Evolutionary conservation across 2,113 vertebrate species (phyloP).

Genomic region (Calonectris borealis): DNA sequence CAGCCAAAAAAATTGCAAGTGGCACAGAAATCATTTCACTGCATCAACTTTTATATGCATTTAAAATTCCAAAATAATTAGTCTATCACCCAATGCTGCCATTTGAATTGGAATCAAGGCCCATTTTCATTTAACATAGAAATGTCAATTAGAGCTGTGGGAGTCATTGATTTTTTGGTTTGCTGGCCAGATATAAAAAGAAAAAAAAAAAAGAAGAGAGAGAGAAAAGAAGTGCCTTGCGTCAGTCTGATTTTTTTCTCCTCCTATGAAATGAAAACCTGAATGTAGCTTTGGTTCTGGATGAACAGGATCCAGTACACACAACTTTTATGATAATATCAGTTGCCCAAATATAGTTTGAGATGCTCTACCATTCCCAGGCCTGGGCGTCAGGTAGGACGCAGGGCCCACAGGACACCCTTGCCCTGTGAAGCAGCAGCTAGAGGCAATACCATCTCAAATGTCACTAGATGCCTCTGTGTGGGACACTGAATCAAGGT

Average conservation of each 20-base stretch:
- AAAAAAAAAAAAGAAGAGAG: background rate
- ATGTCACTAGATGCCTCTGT: background rate
- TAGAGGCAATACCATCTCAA: background rate
- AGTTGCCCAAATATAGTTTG: background rate
- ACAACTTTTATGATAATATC: background rate
- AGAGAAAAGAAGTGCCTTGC: background rate
- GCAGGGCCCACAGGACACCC: background rate
- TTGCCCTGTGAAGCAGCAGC: background rate
- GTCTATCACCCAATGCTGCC: conserved; percentile 17
- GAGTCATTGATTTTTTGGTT: conserved; percentile 57
- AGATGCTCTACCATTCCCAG: background rate
- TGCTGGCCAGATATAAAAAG: conserved; percentile 12
- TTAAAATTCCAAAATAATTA: conserved; percentile 61
- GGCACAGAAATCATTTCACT: conserved; percentile 22
- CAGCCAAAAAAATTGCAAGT: background rate
- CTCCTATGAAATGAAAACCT: background rate
- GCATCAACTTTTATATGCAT: conserved; percentile 44
- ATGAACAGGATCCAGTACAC: background rate
- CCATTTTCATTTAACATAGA: conserved; percentile 55
- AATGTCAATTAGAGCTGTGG: conserved; percentile 47
- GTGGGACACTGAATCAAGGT: background rate
- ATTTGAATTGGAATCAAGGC: conserved; percentile 44
- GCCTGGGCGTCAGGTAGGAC: background rate
- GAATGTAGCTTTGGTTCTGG: background rate
- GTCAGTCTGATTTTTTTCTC: background rate